Conservation (phyloP, 2,797 vertebrate species). For the Poeciliopsis infans region DNA sequence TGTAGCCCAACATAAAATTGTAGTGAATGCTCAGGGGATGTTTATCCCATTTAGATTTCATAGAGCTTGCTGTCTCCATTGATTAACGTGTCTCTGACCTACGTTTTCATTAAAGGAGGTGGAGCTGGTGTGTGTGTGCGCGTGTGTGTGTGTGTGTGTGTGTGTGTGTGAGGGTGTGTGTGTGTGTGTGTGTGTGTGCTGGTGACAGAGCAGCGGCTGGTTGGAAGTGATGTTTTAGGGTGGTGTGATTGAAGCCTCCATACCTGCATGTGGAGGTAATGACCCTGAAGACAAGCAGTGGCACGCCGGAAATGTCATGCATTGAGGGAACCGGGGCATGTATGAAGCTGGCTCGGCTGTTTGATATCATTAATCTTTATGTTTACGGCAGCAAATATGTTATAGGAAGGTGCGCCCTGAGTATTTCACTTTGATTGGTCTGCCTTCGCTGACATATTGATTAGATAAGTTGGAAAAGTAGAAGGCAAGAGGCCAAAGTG, state of each 20-base stretch:
- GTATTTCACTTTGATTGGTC: constrained; percentile 76
- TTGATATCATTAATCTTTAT: constrained; percentile 84
- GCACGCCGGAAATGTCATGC: constrained; percentile 82
- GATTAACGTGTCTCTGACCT: constrained; percentile 82
- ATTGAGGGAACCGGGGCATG: constrained; percentile 74
- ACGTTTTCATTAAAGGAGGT: constrained; percentile 81
- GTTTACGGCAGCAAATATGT: constrained; percentile 82
- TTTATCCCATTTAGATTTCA: constrained; percentile 81
- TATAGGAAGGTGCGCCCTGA: constrained; percentile 78
- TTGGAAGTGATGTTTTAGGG: constrained; percentile 73
- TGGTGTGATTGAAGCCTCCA: constrained; percentile 79
- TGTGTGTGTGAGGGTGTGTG: background rate
- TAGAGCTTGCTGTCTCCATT: constrained; percentile 79
- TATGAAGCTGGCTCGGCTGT: constrained; percentile 72
- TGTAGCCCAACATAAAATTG: constrained; percentile 72
- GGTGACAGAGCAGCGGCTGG: constrained; percentile 40
- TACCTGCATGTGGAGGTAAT: constrained; percentile 80
- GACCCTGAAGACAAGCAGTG: constrained; percentile 81
- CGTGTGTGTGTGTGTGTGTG: constrained; percentile 12
- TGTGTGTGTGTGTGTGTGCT: constrained; percentile 17
- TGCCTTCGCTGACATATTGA: constrained; percentile 77
- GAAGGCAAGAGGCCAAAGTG: constrained; percentile 53
- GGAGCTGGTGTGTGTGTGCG: constrained; percentile 23
- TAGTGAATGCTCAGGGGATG: constrained; percentile 81
- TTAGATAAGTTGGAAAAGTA: constrained; percentile 57